Conservation (phyloP, 2,888 invertebrate genomes). For the Labia minor region DNA sequence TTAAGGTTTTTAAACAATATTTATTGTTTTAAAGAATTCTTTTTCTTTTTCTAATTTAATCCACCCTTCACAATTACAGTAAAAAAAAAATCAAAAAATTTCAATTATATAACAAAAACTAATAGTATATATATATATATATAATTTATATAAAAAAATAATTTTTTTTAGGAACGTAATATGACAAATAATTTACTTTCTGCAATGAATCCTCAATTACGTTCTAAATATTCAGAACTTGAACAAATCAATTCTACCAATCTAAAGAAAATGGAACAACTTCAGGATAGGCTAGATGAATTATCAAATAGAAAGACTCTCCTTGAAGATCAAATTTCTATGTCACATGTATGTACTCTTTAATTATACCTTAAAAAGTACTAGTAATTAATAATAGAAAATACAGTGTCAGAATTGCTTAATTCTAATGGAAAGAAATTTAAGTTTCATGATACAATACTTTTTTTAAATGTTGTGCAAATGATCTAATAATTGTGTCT, state of each 20-base stretch:
- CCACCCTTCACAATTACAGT: background rate
- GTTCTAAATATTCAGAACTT: constrained; percentile 43
- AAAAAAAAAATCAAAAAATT: background rate
- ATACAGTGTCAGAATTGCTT: too few relatives aligned
- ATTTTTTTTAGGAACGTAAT: constrained; percentile 44
- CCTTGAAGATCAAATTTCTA: constrained; percentile 55
- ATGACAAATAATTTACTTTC: constrained; percentile 51
- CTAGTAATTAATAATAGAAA: too few relatives aligned
- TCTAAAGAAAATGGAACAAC: constrained; percentile 44
- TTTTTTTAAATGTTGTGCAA: too few relatives aligned
- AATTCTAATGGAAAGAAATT: background rate
- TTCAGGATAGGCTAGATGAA: constrained; percentile 50
- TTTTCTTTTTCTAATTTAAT: background rate
- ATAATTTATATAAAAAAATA: too few relatives aligned
- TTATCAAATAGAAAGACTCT: constrained; percentile 52
- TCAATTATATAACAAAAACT: background rate
- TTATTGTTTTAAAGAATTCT: too few relatives aligned
- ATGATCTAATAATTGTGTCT: too few relatives aligned
- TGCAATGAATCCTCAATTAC: constrained; percentile 52
- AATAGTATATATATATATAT: too few relatives aligned
- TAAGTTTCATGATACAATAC: constrained; percentile 26
- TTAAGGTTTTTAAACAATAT: too few relatives aligned
- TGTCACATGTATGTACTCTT: constrained; percentile 47
- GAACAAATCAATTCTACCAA: constrained; percentile 39
- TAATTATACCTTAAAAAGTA: too few relatives aligned